Conservation (phyloP, 1,140 invertebrate species). For the Melitaea cinxia region DNA sequence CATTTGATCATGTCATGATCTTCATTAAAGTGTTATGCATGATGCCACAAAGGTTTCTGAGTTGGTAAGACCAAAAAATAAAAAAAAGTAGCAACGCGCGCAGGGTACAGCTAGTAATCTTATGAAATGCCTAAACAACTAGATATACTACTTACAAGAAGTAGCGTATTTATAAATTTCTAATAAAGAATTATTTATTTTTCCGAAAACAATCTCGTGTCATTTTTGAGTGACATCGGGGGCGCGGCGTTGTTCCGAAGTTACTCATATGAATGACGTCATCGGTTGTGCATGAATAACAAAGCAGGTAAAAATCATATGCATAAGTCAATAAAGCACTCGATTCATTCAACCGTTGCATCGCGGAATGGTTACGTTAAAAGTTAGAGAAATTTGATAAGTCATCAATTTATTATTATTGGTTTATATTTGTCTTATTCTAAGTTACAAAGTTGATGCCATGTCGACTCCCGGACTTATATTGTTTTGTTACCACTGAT, state of each 20-base stretch:
- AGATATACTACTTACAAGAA: no score
- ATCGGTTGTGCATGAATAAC: slow-evolving; percentile 70
- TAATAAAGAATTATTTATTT: slow-evolving; percentile 17
- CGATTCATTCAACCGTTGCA: slow-evolving; percentile 38
- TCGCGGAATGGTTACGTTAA: slow-evolving; percentile 47
- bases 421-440: no score
- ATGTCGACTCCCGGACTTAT: no score
- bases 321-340: slow-evolving; percentile 35
- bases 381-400: slow-evolving; percentile 40
- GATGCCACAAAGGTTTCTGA: no score
- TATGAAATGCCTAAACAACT: no score
- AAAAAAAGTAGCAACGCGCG: no score
- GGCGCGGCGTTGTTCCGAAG: slow-evolving; percentile 39
- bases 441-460: no score
- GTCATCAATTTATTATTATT: slow-evolving; percentile 9
- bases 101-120: no score
- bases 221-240: slow-evolving; percentile 42
- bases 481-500: no score
- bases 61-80: no score
- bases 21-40: no score
- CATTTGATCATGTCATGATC: no score
- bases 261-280: slow-evolving; percentile 73
- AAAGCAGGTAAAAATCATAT: slow-evolving; percentile 62
- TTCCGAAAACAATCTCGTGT: slow-evolving; percentile 19
- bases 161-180: slow-evolving; percentile 14